Percentiles rank a stretch among this genome's conserved stretches.
These are phyloP conservation scores for Crypturellus undulatus DNA, from an alignment of 2,113 vertebrate species.

Conservation along the genomic window DNA sequence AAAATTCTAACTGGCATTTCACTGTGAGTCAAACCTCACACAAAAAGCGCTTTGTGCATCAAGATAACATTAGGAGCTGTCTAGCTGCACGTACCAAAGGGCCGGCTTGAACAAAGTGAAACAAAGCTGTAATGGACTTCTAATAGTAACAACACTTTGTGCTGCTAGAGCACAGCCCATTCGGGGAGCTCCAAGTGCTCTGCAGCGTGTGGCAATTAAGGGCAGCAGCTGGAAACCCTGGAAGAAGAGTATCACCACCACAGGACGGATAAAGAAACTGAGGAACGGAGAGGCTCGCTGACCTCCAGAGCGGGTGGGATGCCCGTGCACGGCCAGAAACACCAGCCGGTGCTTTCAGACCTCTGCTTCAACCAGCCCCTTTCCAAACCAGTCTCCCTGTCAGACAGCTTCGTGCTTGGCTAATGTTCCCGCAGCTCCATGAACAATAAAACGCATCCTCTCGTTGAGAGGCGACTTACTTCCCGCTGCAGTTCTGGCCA, in stretches of 20 bases:
- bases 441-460: not conserved
- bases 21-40: slow-evolving; percentile 75
- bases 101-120: slow-evolving; percentile 40
- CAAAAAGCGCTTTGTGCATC: slow-evolving; percentile 77
- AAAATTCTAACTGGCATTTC: slow-evolving; percentile 80
- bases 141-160: not conserved
- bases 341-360: not conserved
- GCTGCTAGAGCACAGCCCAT: not conserved
- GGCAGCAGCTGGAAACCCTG: not conserved
- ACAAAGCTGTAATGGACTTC: slow-evolving; percentile 19
- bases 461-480: not conserved
- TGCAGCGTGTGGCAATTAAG: not conserved
- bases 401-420: not conserved
- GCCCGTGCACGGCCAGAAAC: not conserved
- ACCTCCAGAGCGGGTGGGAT: not conserved
- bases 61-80: slow-evolving; percentile 71
- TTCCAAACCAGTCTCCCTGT: not conserved
- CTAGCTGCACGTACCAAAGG: slow-evolving; percentile 61
- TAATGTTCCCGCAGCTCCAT: not conserved
- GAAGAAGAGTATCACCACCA: not conserved
- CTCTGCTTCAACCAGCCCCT: not conserved
- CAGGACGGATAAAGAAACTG: not conserved
- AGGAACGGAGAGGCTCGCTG: not conserved
- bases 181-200: not conserved
- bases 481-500: not conserved